A percentile compares a stretch with the other conserved stretches of the same genome.
Conservation (phyloP, 1,140 invertebrate species). For the Diuraphis noxia region DNA sequence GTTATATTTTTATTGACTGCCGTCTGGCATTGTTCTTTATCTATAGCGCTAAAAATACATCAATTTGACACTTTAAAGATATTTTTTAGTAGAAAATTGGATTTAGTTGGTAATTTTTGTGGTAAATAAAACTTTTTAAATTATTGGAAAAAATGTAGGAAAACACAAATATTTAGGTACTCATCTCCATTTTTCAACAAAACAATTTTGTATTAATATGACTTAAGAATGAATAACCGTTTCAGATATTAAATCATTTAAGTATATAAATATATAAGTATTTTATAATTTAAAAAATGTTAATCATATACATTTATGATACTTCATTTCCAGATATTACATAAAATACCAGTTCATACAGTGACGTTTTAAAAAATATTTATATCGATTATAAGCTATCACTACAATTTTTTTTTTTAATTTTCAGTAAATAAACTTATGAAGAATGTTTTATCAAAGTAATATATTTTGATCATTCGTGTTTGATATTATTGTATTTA, state of each 20-base stretch:
- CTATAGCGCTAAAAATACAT: neutral
- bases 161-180: neutral
- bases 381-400: too few relatives aligned
- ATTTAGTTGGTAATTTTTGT: neutral
- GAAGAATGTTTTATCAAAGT: too few relatives aligned
- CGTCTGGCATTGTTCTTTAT: too few relatives aligned
- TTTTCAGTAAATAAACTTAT: too few relatives aligned
- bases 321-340: neutral
- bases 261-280: too few relatives aligned
- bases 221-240: neutral
- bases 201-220: neutral
- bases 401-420: neutral
- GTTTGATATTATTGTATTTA: neutral
- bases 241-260: neutral
- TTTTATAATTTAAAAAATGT: neutral
- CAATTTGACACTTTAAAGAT: neutral
- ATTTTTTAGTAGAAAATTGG: neutral
- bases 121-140: neutral
- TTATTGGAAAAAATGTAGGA: neutral
- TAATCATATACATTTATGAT: neutral
- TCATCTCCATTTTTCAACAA: neutral
- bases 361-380: neutral
- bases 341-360: neutral
- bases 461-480: neutral
- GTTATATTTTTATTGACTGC: too few relatives aligned